Percentiles rank a stretch among this genome's conserved stretches.
These are phyloP conservation scores for Drosophila tsacasi DNA, from an alignment of 1,140 invertebrate species.

Conservation along the genomic window DNA sequence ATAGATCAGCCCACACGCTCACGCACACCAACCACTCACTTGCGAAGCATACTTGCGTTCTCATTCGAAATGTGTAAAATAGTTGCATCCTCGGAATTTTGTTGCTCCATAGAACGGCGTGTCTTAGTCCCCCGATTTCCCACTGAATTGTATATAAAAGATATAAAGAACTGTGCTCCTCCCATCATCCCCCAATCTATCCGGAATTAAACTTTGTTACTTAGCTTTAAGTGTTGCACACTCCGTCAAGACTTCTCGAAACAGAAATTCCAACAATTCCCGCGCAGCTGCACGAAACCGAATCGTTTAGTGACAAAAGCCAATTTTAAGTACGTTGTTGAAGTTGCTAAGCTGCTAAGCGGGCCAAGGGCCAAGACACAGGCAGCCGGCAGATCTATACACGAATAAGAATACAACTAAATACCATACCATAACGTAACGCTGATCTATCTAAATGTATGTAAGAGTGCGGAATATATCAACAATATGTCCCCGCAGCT, in stretches of 20 bases:
- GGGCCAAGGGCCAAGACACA: slow-evolving; percentile 33
- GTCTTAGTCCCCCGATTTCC: slow-evolving; percentile 51
- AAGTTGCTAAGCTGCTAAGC: slow-evolving; percentile 47
- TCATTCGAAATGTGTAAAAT: slow-evolving; percentile 65
- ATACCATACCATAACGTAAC: slow-evolving; percentile 54
- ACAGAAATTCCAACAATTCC: slow-evolving; percentile 43
- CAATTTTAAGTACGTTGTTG: slow-evolving; percentile 50
- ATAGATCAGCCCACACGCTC: slow-evolving; percentile 56
- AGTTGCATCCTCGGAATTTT: slow-evolving; percentile 32
- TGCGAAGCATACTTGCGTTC: slow-evolving; percentile 26
- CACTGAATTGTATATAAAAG: slow-evolving; percentile 51
- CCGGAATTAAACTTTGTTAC: slow-evolving; percentile 71
- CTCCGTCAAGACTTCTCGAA: slow-evolving; percentile 68
- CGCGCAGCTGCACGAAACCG: slow-evolving; percentile 9
- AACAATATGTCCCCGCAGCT: slow-evolving; percentile 42
- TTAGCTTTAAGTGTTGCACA: slow-evolving; percentile 82
- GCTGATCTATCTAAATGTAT: slow-evolving; percentile 69
- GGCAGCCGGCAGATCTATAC: slow-evolving; percentile 45
- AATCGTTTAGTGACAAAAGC: slow-evolving; percentile 10
- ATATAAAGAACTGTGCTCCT: slow-evolving; percentile 25
- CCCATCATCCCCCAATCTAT: neutral
- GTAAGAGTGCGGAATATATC: slow-evolving; percentile 43
- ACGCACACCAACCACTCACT: slow-evolving; percentile 29
- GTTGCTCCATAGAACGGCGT: slow-evolving; percentile 56
- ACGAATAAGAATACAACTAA: slow-evolving; percentile 46